Conservation (phyloP, 2,113 vertebrate genomes). For the Jacana jacana region DNA sequence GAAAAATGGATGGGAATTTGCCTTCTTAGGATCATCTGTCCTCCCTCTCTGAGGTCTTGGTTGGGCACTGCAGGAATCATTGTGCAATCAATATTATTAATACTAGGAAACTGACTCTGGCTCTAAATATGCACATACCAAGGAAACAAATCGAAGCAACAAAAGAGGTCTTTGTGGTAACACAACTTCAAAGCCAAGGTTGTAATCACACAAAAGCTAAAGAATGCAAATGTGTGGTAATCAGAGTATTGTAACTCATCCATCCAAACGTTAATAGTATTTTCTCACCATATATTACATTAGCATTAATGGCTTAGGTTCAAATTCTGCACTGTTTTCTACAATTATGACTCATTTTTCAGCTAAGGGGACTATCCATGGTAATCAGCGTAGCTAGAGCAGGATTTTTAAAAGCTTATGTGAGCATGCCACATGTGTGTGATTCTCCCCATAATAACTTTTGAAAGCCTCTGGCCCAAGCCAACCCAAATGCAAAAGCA, state of each 20-base stretch:
- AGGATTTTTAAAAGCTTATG: slow-evolving; percentile 37
- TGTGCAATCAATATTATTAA: slow-evolving; percentile 36
- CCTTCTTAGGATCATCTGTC: neutral
- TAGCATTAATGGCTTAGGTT: slow-evolving; percentile 52
- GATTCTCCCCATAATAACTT: neutral
- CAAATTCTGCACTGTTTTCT: slow-evolving; percentile 52
- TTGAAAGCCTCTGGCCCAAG: neutral
- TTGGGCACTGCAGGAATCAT: neutral
- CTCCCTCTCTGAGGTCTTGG: neutral
- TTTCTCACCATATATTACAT: slow-evolving; percentile 57
- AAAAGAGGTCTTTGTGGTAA: neutral
- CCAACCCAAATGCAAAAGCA: neutral
- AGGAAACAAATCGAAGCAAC: slow-evolving; percentile 20
- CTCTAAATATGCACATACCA: neutral
- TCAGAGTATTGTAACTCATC: slow-evolving; percentile 49
- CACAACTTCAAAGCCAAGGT: slow-evolving; percentile 6
- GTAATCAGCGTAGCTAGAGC: slow-evolving; percentile 20
- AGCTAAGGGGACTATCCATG: slow-evolving; percentile 39
- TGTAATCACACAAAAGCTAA: slow-evolving; percentile 26
- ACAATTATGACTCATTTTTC: slow-evolving; percentile 52
- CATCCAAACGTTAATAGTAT: slow-evolving; percentile 52
- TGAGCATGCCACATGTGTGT: neutral
- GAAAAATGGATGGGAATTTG: neutral
- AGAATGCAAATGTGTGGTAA: slow-evolving; percentile 55
- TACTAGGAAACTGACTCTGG: neutral